phyloP scores from a whole-genome alignment of 2,888 invertebrate genomes.

The Drosophila hawaiiensis region DNA sequence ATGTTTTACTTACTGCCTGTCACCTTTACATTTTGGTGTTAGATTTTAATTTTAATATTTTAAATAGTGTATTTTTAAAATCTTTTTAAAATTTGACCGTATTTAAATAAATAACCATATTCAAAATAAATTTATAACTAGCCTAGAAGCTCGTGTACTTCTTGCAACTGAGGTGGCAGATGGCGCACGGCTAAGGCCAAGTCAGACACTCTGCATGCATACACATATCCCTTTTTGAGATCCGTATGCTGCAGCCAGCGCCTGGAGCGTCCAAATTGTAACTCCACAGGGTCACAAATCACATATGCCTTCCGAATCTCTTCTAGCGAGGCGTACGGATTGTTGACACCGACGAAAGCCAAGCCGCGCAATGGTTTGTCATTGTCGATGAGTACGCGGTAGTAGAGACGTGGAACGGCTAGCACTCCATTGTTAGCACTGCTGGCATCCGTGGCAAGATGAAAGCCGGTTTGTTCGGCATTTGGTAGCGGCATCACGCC shows the following conservation, averaged over 20 bases:
- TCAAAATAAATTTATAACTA: background rate
- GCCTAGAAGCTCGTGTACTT: conserved; percentile 62
- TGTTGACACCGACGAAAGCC: conserved; percentile 86
- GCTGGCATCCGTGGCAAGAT: conserved; percentile 80
- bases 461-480: conserved; percentile 72
- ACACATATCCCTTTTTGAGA: conserved; percentile 76
- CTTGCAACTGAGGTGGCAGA: conserved; percentile 63
- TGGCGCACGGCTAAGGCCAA: conserved; percentile 66
- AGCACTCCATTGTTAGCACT: conserved; percentile 78
- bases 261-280: conserved; percentile 66
- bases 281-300: conserved; percentile 74
- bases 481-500: conserved; percentile 86
- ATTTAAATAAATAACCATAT: background rate
- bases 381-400: conserved; percentile 87
- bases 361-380: conserved; percentile 83
- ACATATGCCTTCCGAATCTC: conserved; percentile 70
- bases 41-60: background rate
- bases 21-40: background rate
- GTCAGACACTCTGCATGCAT: conserved; percentile 76
- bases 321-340: conserved; percentile 79
- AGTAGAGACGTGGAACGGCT: conserved; percentile 87
- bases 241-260: conserved; percentile 64
- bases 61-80: background rate
- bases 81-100: background rate
- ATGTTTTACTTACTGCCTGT: background rate